These are phyloP conservation scores for Syndactyla subalaris DNA, from an alignment of 2,797 vertebrate genomes.

Conservation along the genomic window DNA sequence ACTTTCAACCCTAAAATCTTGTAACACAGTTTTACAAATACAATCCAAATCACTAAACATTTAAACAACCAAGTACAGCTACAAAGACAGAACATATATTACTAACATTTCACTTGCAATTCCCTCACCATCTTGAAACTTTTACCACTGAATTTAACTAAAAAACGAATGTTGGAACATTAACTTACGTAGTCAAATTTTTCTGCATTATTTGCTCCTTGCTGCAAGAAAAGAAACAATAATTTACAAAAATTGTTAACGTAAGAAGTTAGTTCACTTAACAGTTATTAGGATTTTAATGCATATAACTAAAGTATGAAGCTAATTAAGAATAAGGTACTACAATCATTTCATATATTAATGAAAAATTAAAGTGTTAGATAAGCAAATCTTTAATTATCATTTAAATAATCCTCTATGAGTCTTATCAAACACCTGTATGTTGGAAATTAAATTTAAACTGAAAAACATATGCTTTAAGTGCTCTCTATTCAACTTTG, in stretches of 20 bases:
- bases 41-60: not conserved
- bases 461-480: conserved; percentile 71
- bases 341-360: conserved; percentile 69
- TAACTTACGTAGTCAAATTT: conserved; percentile 99
- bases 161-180: not conserved
- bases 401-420: conserved; percentile 44
- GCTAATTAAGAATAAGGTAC: conserved; percentile 52
- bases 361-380: conserved; percentile 69
- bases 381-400: conserved; percentile 44
- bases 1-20: not conserved
- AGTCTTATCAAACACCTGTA: conserved; percentile 47
- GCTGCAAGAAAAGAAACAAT: conserved; percentile 83
- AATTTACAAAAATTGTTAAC: conserved; percentile 72
- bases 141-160: not conserved
- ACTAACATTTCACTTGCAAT: not conserved
- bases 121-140: not conserved
- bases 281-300: conserved; percentile 61
- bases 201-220: conserved; percentile 95
- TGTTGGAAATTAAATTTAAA: conserved; percentile 54
- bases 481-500: conserved; percentile 51
- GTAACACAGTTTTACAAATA: not conserved
- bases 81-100: not conserved
- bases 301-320: conserved; percentile 17
- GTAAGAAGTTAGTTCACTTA: conserved; percentile 53
- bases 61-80: not conserved